phyloP scores from a whole-genome alignment of 2,888 invertebrate species.

The Druceiella hillmani region DNA sequence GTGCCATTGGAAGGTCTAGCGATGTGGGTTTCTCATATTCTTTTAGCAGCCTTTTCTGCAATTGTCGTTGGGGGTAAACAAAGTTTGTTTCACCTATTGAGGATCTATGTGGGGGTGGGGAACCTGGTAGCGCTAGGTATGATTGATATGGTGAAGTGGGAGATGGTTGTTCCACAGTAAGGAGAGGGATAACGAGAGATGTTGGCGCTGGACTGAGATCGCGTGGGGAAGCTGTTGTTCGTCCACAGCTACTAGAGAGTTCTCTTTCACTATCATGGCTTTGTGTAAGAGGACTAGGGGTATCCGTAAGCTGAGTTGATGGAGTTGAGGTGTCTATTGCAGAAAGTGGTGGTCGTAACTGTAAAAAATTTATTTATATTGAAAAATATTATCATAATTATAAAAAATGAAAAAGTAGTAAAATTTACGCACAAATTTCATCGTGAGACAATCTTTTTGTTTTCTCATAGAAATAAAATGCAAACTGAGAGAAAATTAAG shows the following conservation, averaged over 20 bases:
- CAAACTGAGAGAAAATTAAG: no score
- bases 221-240: slow-evolving; percentile 20
- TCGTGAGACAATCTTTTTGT: no score
- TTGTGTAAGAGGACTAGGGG: slow-evolving; percentile 42
- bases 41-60: slow-evolving; percentile 54
- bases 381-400: no score
- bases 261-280: slow-evolving; percentile 46
- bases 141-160: slow-evolving; percentile 61
- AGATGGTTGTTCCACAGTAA: slow-evolving; percentile 63
- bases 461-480: no score
- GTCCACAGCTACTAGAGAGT: slow-evolving; percentile 34
- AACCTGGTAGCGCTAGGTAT: slow-evolving; percentile 44
- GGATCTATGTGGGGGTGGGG: slow-evolving; percentile 51
- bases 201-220: slow-evolving; percentile 40
- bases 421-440: no score
- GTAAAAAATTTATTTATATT: slow-evolving; percentile 28
- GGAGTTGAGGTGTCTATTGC: slow-evolving; percentile 44
- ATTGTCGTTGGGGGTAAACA: slow-evolving; percentile 36
- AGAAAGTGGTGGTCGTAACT: slow-evolving; percentile 50
- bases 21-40: slow-evolving; percentile 59
- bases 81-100: slow-evolving; percentile 34
- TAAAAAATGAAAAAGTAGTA: no score
- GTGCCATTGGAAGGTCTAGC: slow-evolving; percentile 55
- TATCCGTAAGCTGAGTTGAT: slow-evolving; percentile 44
- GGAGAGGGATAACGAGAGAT: slow-evolving; percentile 55